A percentile compares a stretch with the other conserved stretches of the same genome.
phyloP scores from a whole-genome alignment of 1,140 invertebrate species.

The Saccostrea echinata region DNA sequence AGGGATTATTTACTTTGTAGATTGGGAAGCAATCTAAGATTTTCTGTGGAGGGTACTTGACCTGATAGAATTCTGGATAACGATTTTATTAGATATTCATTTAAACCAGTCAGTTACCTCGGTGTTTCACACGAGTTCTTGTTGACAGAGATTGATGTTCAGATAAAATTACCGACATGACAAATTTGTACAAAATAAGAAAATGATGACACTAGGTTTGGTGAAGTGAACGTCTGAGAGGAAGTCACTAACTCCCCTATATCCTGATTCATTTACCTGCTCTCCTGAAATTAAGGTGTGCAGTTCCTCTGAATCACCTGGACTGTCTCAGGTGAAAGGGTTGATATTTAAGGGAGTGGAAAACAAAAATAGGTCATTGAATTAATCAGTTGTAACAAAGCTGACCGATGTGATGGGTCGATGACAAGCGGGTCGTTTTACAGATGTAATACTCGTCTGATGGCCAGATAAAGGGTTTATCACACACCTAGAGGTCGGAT shows the following conservation, averaged over 20 bases:
- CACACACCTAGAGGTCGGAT: no score
- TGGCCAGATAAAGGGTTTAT: no score
- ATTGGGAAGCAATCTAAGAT: background rate
- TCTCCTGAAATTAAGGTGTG: slow-evolving; percentile 16
- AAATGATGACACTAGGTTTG: background rate
- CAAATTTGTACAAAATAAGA: background rate
- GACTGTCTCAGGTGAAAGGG: background rate
- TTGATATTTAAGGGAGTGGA: background rate
- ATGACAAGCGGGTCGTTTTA: background rate
- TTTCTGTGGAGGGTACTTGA: background rate
- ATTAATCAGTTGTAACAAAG: slow-evolving; percentile 4
- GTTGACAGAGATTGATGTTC: slow-evolving; percentile 20
- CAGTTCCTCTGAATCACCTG: slow-evolving; percentile 32
- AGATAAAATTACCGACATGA: slow-evolving; percentile 15
- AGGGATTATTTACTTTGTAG: background rate
- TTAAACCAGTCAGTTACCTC: background rate
- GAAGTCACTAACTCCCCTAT: slow-evolving; percentile 8
- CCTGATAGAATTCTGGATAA: background rate
- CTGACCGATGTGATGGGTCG: background rate
- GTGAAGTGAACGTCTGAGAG: background rate
- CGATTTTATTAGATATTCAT: background rate
- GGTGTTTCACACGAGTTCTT: background rate
- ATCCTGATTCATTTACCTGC: slow-evolving; percentile 7
- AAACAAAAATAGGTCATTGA: slow-evolving; percentile 18
- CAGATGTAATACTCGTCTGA: background rate